Evolutionary conservation across 1,140 invertebrate genomes (phyloP).

Genomic region (Calephelis nemesis): DNA sequence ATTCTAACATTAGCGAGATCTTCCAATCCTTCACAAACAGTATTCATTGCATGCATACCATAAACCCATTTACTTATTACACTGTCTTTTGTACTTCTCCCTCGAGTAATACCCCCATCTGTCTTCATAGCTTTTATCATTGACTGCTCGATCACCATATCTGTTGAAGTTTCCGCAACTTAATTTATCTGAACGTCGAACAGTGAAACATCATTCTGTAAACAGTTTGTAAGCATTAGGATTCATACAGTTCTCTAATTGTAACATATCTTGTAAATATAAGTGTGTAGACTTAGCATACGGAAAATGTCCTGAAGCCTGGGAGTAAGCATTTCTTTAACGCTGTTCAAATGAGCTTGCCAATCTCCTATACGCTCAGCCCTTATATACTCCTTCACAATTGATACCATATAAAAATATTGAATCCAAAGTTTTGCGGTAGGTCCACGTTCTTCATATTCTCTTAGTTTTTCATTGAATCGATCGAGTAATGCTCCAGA

Average conservation of each 20-base stretch:
- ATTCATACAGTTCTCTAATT: constrained; percentile 47
- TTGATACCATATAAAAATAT: constrained; percentile 56
- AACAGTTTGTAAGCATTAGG: constrained; percentile 55
- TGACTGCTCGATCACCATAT: constrained; percentile 46
- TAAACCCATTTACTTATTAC: constrained; percentile 60
- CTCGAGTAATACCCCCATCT: constrained; percentile 51
- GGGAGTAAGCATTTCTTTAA: constrained; percentile 68
- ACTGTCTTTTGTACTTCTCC: constrained; percentile 53
- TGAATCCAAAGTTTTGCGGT: constrained; percentile 59
- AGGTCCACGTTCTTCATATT: constrained; percentile 42
- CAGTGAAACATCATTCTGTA: constrained; percentile 53
- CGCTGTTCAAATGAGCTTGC: constrained; percentile 33
- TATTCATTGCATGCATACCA: constrained; percentile 29
- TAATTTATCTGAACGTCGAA: neutral
- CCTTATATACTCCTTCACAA: constrained; percentile 48
- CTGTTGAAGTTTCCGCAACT: constrained; percentile 42
- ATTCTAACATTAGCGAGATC: constrained; percentile 45
- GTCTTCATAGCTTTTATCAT: constrained; percentile 51
- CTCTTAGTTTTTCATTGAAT: constrained; percentile 49
- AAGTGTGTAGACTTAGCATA: constrained; percentile 57
- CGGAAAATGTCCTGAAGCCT: constrained; percentile 44
- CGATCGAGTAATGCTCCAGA: constrained; percentile 47
- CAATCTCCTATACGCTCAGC: too few species aligned
- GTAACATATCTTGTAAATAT: constrained; percentile 61
- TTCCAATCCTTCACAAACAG: constrained; percentile 45